These are phyloP conservation scores for Platyscapa corneri DNA, from an alignment of 1,140 invertebrate species.

Conservation along the genomic window DNA sequence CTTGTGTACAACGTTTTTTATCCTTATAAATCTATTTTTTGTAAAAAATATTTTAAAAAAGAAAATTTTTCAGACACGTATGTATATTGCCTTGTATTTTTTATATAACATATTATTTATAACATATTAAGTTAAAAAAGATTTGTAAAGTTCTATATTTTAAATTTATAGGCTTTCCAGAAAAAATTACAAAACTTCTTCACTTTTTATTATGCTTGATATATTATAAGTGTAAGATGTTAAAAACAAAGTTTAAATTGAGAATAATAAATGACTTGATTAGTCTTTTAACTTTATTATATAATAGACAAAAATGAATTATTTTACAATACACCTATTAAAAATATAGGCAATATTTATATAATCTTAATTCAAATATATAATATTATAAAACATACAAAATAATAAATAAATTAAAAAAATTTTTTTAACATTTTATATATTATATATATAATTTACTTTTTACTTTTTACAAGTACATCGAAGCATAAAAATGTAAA, in stretches of 20 bases:
- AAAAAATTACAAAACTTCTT: neutral
- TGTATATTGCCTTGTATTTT: constrained; percentile 51
- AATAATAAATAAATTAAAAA: neutral
- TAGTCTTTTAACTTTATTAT: too few species aligned
- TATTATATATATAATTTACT: too few species aligned
- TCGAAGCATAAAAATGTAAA: too few species aligned
- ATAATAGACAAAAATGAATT: neutral
- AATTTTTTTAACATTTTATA: too few species aligned
- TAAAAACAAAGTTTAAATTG: too few species aligned
- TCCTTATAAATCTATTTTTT: neutral
- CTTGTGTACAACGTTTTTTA: constrained; percentile 25
- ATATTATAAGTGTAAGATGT: too few species aligned
- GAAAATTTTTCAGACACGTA: constrained; percentile 42
- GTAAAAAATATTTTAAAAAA: constrained; percentile 1
- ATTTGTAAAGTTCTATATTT: neutral
- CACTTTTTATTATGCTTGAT: neutral
- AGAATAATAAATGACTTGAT: too few species aligned
- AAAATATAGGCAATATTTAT: neutral
- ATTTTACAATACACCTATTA: neutral
- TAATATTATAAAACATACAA: neutral
- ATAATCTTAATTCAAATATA: neutral
- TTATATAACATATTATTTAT: too few species aligned
- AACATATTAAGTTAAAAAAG: constrained; percentile 8
- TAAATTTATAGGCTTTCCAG: neutral
- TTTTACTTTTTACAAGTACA: too few species aligned